These are phyloP conservation scores for Eulemur coronatus DNA, from an alignment of 2,797 vertebrate species.

Conservation along the genomic window DNA sequence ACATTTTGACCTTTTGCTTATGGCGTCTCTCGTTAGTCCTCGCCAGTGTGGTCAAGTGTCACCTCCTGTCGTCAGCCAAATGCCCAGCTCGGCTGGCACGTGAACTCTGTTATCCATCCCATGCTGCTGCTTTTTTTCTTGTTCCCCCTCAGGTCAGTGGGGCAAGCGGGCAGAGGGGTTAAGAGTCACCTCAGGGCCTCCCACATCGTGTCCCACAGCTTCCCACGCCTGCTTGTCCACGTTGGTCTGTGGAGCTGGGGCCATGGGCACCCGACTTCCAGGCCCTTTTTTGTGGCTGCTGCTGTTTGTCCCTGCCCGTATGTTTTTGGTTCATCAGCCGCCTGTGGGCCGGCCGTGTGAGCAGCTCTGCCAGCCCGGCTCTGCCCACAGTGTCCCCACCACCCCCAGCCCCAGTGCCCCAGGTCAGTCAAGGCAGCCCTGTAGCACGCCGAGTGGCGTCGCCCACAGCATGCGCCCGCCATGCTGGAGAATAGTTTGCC, in stretches of 20 bases:
- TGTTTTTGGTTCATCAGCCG: slow-evolving; percentile 26
- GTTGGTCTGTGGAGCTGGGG: not conserved
- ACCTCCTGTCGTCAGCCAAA: not conserved
- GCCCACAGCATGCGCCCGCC: slow-evolving; percentile 83
- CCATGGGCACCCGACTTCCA: not conserved
- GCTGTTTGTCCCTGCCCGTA: not conserved
- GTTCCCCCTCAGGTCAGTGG: not conserved
- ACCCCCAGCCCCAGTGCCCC: slow-evolving; percentile 54
- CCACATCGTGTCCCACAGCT: not conserved
- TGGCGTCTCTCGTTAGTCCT: slow-evolving; percentile 24
- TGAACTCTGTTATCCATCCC: not conserved
- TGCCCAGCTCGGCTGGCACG: not conserved
- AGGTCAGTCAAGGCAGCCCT: slow-evolving; percentile 71
- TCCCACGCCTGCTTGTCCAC: not conserved
- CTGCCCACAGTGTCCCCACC: slow-evolving; percentile 37
- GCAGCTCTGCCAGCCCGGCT: slow-evolving; percentile 39
- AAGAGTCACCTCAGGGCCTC: not conserved
- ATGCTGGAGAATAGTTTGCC: slow-evolving; percentile 97
- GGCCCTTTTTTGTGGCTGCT: not conserved
- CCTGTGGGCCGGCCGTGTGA: not conserved
- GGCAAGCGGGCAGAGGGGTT: not conserved
- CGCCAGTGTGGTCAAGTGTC: slow-evolving; percentile 27
- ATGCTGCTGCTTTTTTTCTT: not conserved
- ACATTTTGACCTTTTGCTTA: not conserved
- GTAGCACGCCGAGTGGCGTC: slow-evolving; percentile 45